A percentile compares a stretch with the other conserved stretches of the same genome.
Conservation (phyloP, 2,113 vertebrate genomes). For the Macquaria australasica region DNA sequence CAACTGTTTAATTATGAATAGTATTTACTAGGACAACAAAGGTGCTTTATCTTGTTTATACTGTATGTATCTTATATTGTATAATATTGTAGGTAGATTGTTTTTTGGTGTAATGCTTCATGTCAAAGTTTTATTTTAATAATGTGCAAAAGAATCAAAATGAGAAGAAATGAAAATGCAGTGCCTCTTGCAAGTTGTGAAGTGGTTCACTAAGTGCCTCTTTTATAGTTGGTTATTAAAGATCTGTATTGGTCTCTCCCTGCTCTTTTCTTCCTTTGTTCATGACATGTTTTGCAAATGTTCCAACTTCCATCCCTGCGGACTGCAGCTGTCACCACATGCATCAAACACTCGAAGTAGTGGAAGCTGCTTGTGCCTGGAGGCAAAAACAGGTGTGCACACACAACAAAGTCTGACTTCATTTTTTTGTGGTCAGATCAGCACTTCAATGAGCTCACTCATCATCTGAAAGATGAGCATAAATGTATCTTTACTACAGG, state of each 20-base stretch:
- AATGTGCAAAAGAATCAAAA: conserved; percentile 89
- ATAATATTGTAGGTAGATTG: conserved; percentile 92
- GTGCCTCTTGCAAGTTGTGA: conserved; percentile 85
- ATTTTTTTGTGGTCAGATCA: conserved; percentile 48
- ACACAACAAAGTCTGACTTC: conserved; percentile 64
- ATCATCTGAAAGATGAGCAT: conserved; percentile 54
- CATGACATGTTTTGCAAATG: conserved; percentile 60
- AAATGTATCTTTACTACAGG: conserved; percentile 63
- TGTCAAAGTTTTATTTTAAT: conserved; percentile 97
- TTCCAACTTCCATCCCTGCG: conserved; percentile 65
- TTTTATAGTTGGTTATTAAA: conserved; percentile 88
- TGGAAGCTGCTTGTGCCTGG: conserved; percentile 58
- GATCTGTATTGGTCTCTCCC: conserved; percentile 81
- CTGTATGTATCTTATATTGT: conserved; percentile 92
- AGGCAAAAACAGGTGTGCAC: conserved; percentile 78
- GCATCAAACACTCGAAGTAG: conserved; percentile 67
- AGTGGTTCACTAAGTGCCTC: conserved; percentile 90
- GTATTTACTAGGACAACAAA: conserved; percentile 86
- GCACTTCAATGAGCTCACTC: conserved; percentile 57
- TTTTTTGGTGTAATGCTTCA: conserved; percentile 92
- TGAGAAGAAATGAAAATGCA: conserved; percentile 86
- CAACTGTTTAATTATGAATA: conserved; percentile 86
- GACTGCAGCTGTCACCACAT: conserved; percentile 74
- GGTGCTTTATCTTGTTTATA: conserved; percentile 92
- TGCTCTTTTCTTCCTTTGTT: conserved; percentile 70